A percentile compares a stretch with the other conserved stretches of the same genome.
These are phyloP conservation scores for Clinocottus analis DNA, from an alignment of 2,113 vertebrate genomes.

Conservation along the genomic window DNA sequence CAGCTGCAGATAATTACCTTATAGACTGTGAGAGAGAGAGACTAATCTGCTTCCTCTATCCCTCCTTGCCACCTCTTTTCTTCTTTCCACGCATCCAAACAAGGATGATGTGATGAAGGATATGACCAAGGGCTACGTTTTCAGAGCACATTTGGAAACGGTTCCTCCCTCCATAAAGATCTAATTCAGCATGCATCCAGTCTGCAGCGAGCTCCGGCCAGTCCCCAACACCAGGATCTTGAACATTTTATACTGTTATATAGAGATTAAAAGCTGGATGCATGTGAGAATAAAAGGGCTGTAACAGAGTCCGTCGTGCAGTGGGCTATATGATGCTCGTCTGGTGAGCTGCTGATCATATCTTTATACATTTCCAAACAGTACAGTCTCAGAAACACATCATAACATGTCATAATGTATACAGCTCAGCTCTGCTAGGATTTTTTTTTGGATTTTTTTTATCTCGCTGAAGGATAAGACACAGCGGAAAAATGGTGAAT, in stretches of 20 bases:
- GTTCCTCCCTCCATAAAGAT: constrained; percentile 53
- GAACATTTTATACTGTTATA: constrained; percentile 16
- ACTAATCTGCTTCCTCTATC: constrained; percentile 55
- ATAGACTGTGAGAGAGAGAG: constrained; percentile 28
- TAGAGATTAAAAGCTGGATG: not conserved
- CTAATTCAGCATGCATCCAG: constrained; percentile 62
- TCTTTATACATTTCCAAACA: constrained; percentile 58
- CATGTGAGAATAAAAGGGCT: not conserved
- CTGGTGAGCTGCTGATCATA: constrained; percentile 52
- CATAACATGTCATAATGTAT: constrained; percentile 60
- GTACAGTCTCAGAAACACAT: constrained; percentile 48
- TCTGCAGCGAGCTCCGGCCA: constrained; percentile 30
- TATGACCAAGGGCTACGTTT: constrained; percentile 45
- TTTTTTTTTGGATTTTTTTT: not conserved
- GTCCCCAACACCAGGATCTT: constrained; percentile 13
- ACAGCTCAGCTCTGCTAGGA: constrained; percentile 33
- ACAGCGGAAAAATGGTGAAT: constrained; percentile 54
- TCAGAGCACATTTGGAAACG: constrained; percentile 50
- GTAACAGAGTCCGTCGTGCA: not conserved
- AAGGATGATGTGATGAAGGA: constrained; percentile 47
- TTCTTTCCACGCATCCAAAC: constrained; percentile 54
- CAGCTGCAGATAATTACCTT: constrained; percentile 74
- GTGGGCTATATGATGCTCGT: constrained; percentile 17
- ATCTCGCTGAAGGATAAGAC: constrained; percentile 53
- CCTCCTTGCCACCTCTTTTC: constrained; percentile 56